Evolutionary conservation across 2,888 invertebrate species (phyloP).

Genomic region (Ypsolopha sequella): DNA sequence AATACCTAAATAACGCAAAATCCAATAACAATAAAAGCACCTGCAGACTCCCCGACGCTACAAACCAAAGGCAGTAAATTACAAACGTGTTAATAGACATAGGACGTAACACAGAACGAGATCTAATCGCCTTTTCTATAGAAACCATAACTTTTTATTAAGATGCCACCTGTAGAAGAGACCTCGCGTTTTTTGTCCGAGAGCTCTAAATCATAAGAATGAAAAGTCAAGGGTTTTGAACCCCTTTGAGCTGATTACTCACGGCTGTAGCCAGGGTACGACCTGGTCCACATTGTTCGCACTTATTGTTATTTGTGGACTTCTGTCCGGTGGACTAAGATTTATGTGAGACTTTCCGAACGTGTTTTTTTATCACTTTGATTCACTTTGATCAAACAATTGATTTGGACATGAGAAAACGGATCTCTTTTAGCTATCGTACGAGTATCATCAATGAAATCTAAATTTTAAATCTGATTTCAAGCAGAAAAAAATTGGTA

Average conservation of each 20-base stretch:
- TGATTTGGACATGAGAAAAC: too few species aligned
- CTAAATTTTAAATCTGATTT: too few species aligned
- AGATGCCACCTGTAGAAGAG: slow-evolving; percentile 22
- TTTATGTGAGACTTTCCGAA: neutral
- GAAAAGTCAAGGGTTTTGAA: slow-evolving; percentile 8
- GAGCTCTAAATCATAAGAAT: slow-evolving; percentile 25
- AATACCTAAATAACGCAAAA: too few species aligned
- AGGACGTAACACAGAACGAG: slow-evolving; percentile 6
- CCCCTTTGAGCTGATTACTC: slow-evolving; percentile 28
- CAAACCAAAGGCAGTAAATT: neutral
- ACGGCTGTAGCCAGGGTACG: slow-evolving; percentile 9
- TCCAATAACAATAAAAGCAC: neutral
- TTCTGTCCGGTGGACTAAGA: neutral
- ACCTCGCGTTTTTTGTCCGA: slow-evolving; percentile 13
- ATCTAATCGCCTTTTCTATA: slow-evolving; percentile 13
- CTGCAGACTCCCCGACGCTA: neutral
- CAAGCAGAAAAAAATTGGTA: too few species aligned
- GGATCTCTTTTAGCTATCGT: too few species aligned
- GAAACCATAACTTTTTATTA: slow-evolving; percentile 12
- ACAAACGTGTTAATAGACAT: slow-evolving; percentile 16
- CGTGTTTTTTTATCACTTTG: too few species aligned
- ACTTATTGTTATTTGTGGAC: neutral
- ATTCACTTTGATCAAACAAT: too few species aligned
- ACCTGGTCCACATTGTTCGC: neutral
- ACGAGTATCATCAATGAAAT: too few species aligned